Conservation (phyloP, 2,888 invertebrate species). For the Lepidochitona cinerea region DNA sequence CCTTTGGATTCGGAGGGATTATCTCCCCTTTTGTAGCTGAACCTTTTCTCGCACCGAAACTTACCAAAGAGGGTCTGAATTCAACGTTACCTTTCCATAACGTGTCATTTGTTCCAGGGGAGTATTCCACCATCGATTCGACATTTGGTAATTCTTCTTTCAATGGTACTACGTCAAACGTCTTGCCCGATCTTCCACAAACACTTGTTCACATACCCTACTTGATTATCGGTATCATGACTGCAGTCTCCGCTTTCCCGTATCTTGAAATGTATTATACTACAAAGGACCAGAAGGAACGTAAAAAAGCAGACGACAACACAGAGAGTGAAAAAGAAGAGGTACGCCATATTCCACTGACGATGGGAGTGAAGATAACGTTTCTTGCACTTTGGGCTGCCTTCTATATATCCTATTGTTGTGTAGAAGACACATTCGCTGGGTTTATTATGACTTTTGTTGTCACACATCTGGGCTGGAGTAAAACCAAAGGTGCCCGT, state of each 20-base stretch:
- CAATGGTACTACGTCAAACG: not conserved
- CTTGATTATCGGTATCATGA: slow-evolving; percentile 35
- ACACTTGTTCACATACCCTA: slow-evolving; percentile 34
- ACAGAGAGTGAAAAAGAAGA: slow-evolving; percentile 11
- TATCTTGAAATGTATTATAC: slow-evolving; percentile 27
- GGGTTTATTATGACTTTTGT: slow-evolving; percentile 66
- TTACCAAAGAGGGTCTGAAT: not conserved
- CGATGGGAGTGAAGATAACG: slow-evolving; percentile 40
- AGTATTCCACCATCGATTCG: not conserved
- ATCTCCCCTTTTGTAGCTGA: slow-evolving; percentile 64
- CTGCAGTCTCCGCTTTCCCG: slow-evolving; percentile 22
- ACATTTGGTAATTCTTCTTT: not conserved
- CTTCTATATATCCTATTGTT: slow-evolving; percentile 67
- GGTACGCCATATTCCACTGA: slow-evolving; percentile 19
- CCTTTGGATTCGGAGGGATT: slow-evolving; percentile 72
- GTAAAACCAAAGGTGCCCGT: slow-evolving; percentile 55
- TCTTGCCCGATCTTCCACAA: slow-evolving; percentile 11
- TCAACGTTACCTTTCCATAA: not conserved
- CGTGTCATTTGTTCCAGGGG: not conserved
- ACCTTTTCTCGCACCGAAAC: not conserved
- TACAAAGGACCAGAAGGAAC: slow-evolving; percentile 14
- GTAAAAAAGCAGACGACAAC: not conserved
- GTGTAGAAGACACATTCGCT: slow-evolving; percentile 68
- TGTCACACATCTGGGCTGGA: slow-evolving; percentile 57
- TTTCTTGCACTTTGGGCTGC: slow-evolving; percentile 59